A percentile compares a stretch with the other conserved stretches of the same genome.
phyloP scores from a whole-genome alignment of 2,797 vertebrate species.

The Oreortyx pictus region DNA sequence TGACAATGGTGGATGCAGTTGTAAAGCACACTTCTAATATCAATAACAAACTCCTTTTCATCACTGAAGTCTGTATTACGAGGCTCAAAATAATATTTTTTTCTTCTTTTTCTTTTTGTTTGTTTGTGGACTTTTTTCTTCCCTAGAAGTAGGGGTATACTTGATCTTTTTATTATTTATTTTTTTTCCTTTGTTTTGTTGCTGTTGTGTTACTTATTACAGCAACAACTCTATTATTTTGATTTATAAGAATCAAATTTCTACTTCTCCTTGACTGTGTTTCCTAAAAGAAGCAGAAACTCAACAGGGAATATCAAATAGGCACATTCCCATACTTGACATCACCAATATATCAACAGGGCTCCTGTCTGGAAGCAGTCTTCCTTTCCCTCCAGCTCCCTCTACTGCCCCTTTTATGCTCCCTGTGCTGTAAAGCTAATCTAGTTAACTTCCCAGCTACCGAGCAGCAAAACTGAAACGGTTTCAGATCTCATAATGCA shows the following conservation, averaged over 20 bases:
- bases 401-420: not conserved
- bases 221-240: not conserved
- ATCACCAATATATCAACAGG: not conserved
- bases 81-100: not conserved
- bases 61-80: not conserved
- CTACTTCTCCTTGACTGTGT: not conserved
- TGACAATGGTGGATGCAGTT: not conserved
- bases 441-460: not conserved
- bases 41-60: not conserved
- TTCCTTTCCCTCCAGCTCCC: conserved; percentile 47
- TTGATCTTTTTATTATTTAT: not conserved
- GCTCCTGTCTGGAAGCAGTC: not conserved
- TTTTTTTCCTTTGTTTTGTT: not conserved
- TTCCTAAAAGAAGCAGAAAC: not conserved
- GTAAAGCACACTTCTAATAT: not conserved
- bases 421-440: not conserved
- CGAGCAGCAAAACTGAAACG: not conserved
- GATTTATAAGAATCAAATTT: not conserved
- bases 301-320: not conserved
- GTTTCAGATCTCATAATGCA: not conserved
- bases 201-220: not conserved
- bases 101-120: not conserved
- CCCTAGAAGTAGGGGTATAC: not conserved
- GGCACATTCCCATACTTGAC: not conserved
- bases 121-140: accelerated